phyloP scores from a whole-genome alignment of 2,888 invertebrate species.

The Dasypogon diadema region DNA sequence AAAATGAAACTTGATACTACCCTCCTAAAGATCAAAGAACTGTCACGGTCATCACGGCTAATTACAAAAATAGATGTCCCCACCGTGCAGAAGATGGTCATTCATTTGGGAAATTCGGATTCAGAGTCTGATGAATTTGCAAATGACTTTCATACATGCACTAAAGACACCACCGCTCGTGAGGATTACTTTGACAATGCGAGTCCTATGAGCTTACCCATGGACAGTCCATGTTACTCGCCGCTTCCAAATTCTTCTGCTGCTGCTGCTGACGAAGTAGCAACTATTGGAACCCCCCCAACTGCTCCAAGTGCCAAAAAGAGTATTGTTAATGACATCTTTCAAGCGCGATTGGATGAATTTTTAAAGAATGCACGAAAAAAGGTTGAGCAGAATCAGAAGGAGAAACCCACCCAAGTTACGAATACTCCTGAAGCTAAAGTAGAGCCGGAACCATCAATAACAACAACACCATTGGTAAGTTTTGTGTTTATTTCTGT shows the following conservation, averaged over 20 bases:
- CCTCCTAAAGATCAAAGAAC: neutral
- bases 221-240: constrained; percentile 59
- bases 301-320: constrained; percentile 54
- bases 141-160: constrained; percentile 35
- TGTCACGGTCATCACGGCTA: constrained; percentile 54
- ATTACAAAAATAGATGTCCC: constrained; percentile 62
- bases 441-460: constrained; percentile 10
- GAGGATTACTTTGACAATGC: constrained; percentile 61
- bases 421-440: neutral
- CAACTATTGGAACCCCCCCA: neutral
- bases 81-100: constrained; percentile 63
- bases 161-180: constrained; percentile 42
- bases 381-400: constrained; percentile 58
- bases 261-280: neutral
- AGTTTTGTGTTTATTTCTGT: constrained; percentile 56
- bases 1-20: constrained; percentile 3
- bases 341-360: constrained; percentile 64
- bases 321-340: constrained; percentile 61
- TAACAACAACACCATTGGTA: constrained; percentile 61
- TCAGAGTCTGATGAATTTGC: constrained; percentile 60
- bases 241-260: constrained; percentile 39
- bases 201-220: constrained; percentile 63
- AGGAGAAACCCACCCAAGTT: neutral
- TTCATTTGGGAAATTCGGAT: constrained; percentile 59
- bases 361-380: constrained; percentile 64